A percentile compares a stretch with the other conserved stretches of the same genome.
Evolutionary conservation across 2,797 vertebrate genomes (phyloP).

Genomic region (Coreius guichenoti): DNA sequence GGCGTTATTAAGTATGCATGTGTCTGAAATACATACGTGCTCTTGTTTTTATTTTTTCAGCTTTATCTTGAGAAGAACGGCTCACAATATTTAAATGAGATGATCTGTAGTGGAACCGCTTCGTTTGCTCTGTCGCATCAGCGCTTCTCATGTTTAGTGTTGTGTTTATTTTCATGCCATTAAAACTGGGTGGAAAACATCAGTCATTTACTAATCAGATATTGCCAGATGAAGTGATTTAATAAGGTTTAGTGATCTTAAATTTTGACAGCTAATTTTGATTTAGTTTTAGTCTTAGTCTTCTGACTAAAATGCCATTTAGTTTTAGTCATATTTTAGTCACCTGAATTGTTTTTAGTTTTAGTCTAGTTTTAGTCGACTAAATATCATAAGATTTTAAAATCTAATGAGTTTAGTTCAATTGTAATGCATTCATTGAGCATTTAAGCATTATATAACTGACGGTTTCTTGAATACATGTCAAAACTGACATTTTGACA

Average conservation of each 20-base stretch:
- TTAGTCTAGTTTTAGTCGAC: too few relatives aligned
- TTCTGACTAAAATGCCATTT: too few relatives aligned
- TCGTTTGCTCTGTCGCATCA: slow-evolving; percentile 40
- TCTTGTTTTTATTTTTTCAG: background rate
- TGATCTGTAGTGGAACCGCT: background rate
- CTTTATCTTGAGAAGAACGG: background rate
- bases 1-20: slow-evolving; percentile 20
- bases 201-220: slow-evolving; percentile 31
- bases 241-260: slow-evolving; percentile 53
- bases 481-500: too few relatives aligned
- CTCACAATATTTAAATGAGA: slow-evolving; percentile 29
- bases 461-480: too few relatives aligned
- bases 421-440: too few relatives aligned
- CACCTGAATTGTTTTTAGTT: too few relatives aligned
- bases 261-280: too few relatives aligned
- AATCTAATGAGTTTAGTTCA: too few relatives aligned
- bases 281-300: too few relatives aligned
- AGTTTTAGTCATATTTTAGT: too few relatives aligned
- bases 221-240: slow-evolving; percentile 24
- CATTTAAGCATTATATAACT: too few relatives aligned
- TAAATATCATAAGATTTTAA: too few relatives aligned
- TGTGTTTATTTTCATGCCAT: slow-evolving; percentile 37
- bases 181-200: slow-evolving; percentile 52
- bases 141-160: slow-evolving; percentile 13
- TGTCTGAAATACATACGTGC: background rate